These are phyloP conservation scores for Luperina testacea DNA, from an alignment of 2,888 invertebrate genomes.

Conservation along the genomic window DNA sequence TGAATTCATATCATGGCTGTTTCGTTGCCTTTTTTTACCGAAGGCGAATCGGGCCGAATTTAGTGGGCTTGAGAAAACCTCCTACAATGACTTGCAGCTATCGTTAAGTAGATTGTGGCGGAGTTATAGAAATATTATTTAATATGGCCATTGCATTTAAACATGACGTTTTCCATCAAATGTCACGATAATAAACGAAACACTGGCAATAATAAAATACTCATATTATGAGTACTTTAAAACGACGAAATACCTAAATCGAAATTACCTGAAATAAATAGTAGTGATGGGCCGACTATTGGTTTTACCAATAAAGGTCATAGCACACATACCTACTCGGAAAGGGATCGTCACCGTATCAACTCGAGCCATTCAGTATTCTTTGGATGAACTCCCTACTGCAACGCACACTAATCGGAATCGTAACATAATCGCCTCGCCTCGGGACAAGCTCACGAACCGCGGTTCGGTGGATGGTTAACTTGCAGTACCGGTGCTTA, in stretches of 20 bases:
- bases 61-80: neutral
- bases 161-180: neutral
- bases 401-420: no score
- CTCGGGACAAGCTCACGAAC: no score
- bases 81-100: constrained; percentile 1
- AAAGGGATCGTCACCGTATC: no score
- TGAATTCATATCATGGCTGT: constrained; percentile 60
- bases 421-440: no score
- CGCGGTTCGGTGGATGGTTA: no score
- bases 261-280: neutral
- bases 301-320: neutral
- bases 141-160: neutral
- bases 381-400: no score
- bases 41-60: constrained; percentile 25
- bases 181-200: neutral
- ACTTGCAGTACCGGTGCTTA: no score
- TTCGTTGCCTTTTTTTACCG: constrained; percentile 43
- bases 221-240: neutral
- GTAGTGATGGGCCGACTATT: neutral
- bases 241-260: neutral
- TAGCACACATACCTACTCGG: no score
- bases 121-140: neutral
- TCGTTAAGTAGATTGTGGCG: neutral
- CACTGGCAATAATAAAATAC: neutral
- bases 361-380: no score